Conservation (phyloP, 2,888 invertebrate genomes). For the Cylindroiulus punctatus region DNA sequence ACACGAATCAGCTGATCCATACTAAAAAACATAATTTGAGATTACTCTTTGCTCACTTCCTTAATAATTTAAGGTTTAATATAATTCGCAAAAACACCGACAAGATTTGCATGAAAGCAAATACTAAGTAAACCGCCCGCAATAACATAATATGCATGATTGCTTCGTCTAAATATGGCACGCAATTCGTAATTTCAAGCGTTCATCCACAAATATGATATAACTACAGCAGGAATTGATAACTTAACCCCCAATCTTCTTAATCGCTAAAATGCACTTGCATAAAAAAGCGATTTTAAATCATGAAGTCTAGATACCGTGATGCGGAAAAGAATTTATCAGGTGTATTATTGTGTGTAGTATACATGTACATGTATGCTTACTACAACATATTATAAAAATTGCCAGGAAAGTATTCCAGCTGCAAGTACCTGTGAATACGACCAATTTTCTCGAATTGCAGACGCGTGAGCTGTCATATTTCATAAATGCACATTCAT, state of each 20-base stretch:
- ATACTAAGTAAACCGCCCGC: background rate
- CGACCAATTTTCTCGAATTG: background rate
- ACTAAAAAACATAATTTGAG: background rate
- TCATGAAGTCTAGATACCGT: background rate
- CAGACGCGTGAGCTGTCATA: background rate
- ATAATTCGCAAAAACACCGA: background rate
- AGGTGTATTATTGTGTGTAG: background rate
- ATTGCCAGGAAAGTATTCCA: background rate
- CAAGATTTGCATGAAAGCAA: conserved; percentile 9
- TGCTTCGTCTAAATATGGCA: background rate
- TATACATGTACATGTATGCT: background rate
- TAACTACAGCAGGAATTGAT: background rate
- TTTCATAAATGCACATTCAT: conserved; percentile 1
- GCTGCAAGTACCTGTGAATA: background rate
- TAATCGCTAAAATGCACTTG: background rate
- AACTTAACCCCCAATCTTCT: background rate
- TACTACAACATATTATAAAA: background rate
- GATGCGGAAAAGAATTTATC: background rate
- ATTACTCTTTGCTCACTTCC: background rate
- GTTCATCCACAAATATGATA: background rate
- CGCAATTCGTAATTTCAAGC: conserved; percentile 9
- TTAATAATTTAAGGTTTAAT: background rate
- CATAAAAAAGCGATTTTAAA: too few relatives aligned
- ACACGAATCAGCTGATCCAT: background rate
- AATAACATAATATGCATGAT: background rate